Conservation (phyloP, 2,888 invertebrate species). For the Limnephilus marmoratus region DNA sequence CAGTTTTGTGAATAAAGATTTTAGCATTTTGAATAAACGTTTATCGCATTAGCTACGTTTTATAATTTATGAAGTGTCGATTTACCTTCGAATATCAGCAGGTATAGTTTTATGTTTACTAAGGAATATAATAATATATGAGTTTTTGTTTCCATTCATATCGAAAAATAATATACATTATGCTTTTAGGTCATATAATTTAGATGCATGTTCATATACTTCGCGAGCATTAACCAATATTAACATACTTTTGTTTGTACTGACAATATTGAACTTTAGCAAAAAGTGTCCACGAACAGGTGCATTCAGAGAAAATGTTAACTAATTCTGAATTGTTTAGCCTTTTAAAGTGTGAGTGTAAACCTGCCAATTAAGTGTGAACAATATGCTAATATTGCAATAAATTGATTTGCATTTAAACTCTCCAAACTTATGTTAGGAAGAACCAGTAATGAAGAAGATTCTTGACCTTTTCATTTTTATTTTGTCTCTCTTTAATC, state of each 20-base stretch:
- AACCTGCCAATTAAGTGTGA: background rate
- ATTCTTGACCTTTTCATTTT: background rate
- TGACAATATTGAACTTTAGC: background rate
- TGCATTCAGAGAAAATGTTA: background rate
- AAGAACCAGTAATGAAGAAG: background rate
- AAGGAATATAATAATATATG: background rate
- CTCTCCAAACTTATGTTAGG: background rate
- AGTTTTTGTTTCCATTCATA: background rate
- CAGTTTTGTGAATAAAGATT: conserved; percentile 45
- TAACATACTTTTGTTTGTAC: background rate
- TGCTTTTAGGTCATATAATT: background rate
- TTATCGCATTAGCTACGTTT: background rate
- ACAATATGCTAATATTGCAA: background rate
- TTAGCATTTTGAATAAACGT: background rate
- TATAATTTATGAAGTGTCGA: background rate
- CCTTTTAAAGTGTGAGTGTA: background rate
- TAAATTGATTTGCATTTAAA: background rate
- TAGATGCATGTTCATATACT: background rate
- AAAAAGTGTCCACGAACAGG: background rate
- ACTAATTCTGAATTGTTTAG: background rate
- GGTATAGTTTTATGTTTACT: conserved; percentile 31
- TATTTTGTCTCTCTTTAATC: background rate
- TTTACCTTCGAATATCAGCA: background rate
- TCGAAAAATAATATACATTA: background rate
- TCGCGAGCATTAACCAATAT: background rate